phyloP scores from a whole-genome alignment of 2,113 vertebrate species.

The Malurus elegans region DNA sequence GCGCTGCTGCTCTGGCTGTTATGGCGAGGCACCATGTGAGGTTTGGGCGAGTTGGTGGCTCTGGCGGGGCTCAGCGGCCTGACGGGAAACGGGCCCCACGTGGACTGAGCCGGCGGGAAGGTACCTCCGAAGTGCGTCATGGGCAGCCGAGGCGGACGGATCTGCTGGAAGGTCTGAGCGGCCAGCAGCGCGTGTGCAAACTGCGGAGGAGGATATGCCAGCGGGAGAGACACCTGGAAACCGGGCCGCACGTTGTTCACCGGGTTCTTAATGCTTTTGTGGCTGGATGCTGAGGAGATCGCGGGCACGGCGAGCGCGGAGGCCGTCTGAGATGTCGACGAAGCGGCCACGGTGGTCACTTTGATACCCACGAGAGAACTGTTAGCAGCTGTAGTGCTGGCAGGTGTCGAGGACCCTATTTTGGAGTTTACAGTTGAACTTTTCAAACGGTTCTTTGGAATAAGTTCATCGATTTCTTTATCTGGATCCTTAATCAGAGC shows the following conservation, averaged over 20 bases:
- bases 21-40: slow-evolving; percentile 85
- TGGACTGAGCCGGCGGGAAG: slow-evolving; percentile 92
- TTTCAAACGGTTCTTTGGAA: slow-evolving; percentile 97
- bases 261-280: slow-evolving; percentile 90
- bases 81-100: slow-evolving; percentile 97
- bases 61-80: slow-evolving; percentile 94
- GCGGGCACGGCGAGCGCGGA: slow-evolving; percentile 81
- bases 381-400: slow-evolving; percentile 80
- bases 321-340: slow-evolving; percentile 84
- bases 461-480: slow-evolving; percentile 98
- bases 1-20: slow-evolving; percentile 82
- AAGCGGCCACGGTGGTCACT: slow-evolving; percentile 87
- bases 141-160: slow-evolving; percentile 94
- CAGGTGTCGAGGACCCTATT: slow-evolving; percentile 78
- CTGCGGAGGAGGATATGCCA: slow-evolving; percentile 96
- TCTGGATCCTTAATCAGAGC: slow-evolving; percentile 98
- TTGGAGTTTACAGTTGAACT: slow-evolving; percentile 86
- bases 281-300: slow-evolving; percentile 80
- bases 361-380: slow-evolving; percentile 86
- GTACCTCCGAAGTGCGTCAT: slow-evolving; percentile 99
- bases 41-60: slow-evolving; percentile 94
- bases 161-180: slow-evolving; percentile 98
- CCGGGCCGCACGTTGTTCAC: slow-evolving; percentile 92
- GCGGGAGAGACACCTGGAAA: slow-evolving; percentile 90
- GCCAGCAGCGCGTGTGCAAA: slow-evolving; percentile 92